These are phyloP conservation scores for Lethenteron reissneri DNA, from an alignment of 2,113 vertebrate genomes.

Conservation along the genomic window DNA sequence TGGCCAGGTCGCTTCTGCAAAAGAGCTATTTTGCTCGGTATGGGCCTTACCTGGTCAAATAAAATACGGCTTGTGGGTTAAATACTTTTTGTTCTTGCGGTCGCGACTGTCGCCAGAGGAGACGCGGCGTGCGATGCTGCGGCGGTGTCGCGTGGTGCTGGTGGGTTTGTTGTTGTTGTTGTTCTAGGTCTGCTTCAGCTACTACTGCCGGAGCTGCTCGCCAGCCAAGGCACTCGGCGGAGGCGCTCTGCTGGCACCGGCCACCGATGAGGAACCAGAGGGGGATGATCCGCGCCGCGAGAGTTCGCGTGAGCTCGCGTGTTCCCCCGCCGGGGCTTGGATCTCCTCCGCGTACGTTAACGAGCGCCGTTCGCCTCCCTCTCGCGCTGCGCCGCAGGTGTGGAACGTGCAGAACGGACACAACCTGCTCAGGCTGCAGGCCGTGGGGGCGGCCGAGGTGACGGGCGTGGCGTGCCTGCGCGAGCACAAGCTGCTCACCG, in stretches of 20 bases:
- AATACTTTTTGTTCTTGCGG: not conserved
- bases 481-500: conserved; percentile 20
- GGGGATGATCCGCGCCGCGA: conserved; percentile 9
- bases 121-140: not conserved
- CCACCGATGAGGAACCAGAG: conserved; percentile 98
- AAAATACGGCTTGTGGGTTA: too few relatives aligned
- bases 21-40: too few relatives aligned
- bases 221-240: conserved; percentile 87
- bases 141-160: not conserved
- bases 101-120: not conserved
- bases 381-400: too few relatives aligned
- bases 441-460: conserved; percentile 19
- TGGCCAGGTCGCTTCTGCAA: too few relatives aligned
- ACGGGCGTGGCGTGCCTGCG: conserved; percentile 20
- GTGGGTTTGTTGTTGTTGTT: not conserved
- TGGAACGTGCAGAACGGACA: conserved; percentile 14
- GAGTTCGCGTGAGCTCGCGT: too few relatives aligned
- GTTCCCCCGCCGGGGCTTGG: too few relatives aligned
- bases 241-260: conserved; percentile 73
- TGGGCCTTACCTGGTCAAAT: too few relatives aligned
- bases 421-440: conserved; percentile 27
- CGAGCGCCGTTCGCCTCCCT: too few relatives aligned
- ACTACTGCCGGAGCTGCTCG: conserved; percentile 95
- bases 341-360: too few relatives aligned
- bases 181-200: conserved; percentile 80